Base-by-base conservation (phyloP, 2,113 vertebrate species). In the Oreocharis arfaki region DNA sequence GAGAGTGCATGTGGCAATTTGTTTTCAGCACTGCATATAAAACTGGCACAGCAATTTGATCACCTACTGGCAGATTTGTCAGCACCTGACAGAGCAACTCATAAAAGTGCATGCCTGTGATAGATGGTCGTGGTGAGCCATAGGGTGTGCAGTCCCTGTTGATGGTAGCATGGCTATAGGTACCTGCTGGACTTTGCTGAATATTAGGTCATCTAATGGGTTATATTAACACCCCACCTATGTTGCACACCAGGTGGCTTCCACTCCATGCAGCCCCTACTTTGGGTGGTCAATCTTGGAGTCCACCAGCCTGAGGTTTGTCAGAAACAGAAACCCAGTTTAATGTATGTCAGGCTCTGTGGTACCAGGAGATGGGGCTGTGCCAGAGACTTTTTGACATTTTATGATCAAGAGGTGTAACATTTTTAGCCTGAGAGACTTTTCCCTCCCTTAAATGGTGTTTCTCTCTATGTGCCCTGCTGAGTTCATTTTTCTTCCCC, bases 401-500 rank as follows among this genome's bases (percentile, higher is more conserved):
- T 90, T 77, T 39, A 26, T 86, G 83, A 86, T 86, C 59, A 65
- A 93, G 90, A 90, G 39, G 63, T 80, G 59, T 86, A 85, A 73
- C 33, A 30, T 61, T 88, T 95, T 94, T 86, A 91, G 70, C 41
- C 32, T 9, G 59, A 49, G 65, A 87, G 37, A 55, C 55, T 93
- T 94, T 86, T 74, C 69, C 61, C 44, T 95, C 74, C 92, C 71
- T 92, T 93, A 94, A 94, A 86, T 79, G 44, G 60, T 64, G 27
- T 81, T 89, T 89, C 52, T 81, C 15, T 70, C 20, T 63, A 44
- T 47, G 56, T 80, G 59, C 39, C 50, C 39, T 55, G 11, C n/a
- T 10, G 76, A 73, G 55, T 74, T 83, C 1, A 1, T 49, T 88
- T 86, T 94, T 56, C 35, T 83, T 74, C 59, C n/a, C 18, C 42